phyloP scores from a whole-genome alignment of 2,888 invertebrate species.

The Lasioglossum morio region DNA sequence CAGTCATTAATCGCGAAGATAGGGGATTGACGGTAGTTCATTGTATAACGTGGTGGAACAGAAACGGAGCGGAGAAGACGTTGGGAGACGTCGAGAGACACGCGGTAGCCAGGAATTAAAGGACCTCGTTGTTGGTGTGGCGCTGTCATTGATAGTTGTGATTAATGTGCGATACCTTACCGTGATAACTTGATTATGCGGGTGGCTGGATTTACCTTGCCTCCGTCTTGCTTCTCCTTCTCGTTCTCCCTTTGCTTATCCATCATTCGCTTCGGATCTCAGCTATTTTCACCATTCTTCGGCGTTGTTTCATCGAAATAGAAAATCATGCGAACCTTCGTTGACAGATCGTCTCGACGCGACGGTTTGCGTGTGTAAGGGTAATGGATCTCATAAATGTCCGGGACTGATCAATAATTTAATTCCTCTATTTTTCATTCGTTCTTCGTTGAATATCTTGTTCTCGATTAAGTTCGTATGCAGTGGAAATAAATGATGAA shows the following conservation, averaged over 20 bases:
- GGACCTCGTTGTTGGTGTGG: constrained; percentile 46
- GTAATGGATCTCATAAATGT: background rate
- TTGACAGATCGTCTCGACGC: background rate
- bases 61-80: constrained; percentile 49
- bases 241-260: background rate
- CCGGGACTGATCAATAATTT: background rate
- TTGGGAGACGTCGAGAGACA: constrained; percentile 46
- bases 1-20: constrained; percentile 75
- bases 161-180: constrained; percentile 79
- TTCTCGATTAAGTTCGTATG: background rate
- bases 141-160: constrained; percentile 83
- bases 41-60: constrained; percentile 46
- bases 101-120: constrained; percentile 54
- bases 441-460: background rate
- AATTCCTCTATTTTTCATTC: background rate
- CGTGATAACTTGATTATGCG: constrained; percentile 81
- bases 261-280: background rate
- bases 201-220: constrained; percentile 52
- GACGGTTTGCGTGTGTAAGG: background rate
- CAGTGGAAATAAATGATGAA: background rate
- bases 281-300: background rate
- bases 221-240: background rate
- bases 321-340: background rate
- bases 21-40: constrained; percentile 61
- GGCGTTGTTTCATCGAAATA: background rate